A percentile compares a stretch with the other conserved stretches of the same genome.
Conservation (phyloP, 2,797 vertebrate genomes). For the Xiphorhynchus erythropygius region DNA sequence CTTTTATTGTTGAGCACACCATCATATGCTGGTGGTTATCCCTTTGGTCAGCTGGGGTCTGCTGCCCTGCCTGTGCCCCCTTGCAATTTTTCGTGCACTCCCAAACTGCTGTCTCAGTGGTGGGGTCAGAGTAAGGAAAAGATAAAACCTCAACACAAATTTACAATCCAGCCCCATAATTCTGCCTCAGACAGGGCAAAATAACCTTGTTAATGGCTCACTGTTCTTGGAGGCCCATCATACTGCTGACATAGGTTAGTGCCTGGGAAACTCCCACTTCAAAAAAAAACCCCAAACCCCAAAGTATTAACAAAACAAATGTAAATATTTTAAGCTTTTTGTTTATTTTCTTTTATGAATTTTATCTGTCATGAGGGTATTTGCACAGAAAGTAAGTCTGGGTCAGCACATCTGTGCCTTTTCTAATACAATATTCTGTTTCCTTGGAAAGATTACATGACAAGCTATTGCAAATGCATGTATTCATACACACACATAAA, state of each 20-base stretch:
- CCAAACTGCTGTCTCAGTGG: background rate
- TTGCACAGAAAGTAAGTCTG: background rate
- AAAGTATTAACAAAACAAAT: rapidly evolving
- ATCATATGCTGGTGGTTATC: background rate
- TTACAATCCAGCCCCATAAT: background rate
- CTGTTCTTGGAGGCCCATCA: background rate
- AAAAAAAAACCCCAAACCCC: background rate
- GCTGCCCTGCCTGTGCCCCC: background rate
- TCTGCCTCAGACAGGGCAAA: background rate
- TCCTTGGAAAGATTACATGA: background rate
- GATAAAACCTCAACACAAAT: background rate
- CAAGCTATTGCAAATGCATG: background rate
- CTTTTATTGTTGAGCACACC: background rate
- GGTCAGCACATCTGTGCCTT: background rate
- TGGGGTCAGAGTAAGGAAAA: background rate
- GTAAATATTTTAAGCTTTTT: background rate
- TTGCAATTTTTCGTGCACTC: background rate
- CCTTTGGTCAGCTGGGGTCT: background rate
- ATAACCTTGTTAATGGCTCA: background rate
- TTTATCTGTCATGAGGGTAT: background rate
- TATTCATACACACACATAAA: background rate
- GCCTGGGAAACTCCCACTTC: background rate
- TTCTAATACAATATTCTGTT: background rate
- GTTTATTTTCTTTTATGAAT: background rate
- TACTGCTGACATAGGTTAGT: background rate